Evolutionary conservation across 2,797 vertebrate genomes (phyloP).

Genomic region (Molothrus ater): DNA sequence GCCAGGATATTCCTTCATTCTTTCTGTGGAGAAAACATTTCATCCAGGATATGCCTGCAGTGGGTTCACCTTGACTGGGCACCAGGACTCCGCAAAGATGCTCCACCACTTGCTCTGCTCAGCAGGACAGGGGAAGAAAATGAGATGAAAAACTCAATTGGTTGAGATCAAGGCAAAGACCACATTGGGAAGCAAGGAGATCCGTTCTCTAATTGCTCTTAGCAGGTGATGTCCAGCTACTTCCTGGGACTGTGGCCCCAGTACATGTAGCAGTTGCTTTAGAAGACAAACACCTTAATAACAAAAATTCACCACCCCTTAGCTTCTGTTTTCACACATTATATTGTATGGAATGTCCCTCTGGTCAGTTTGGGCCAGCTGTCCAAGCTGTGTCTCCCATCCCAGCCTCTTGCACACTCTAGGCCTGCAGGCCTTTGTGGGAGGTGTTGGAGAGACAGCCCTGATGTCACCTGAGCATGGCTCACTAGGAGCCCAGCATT

Average conservation of each 20-base stretch:
- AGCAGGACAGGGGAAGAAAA: neutral
- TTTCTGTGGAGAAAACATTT: neutral
- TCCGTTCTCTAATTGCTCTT: neutral
- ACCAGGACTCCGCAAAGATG: neutral
- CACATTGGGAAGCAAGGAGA: accelerated
- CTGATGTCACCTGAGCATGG: neutral
- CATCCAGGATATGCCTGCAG: neutral
- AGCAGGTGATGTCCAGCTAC: neutral
- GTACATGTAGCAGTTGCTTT: neutral
- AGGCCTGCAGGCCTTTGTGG: neutral
- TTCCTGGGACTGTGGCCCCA: neutral
- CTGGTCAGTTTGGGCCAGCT: neutral
- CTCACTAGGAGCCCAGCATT: neutral
- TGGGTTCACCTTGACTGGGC: neutral
- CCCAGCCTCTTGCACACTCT: neutral
- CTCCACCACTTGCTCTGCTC: neutral
- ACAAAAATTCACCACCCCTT: neutral
- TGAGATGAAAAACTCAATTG: neutral
- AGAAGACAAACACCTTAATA: neutral
- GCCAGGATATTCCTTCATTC: neutral
- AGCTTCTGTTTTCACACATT: neutral
- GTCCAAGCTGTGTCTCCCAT: neutral
- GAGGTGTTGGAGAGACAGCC: neutral
- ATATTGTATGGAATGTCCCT: neutral
- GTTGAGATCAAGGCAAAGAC: neutral